Evolutionary conservation across 2,797 vertebrate species (phyloP), one percentile per base, ranked within the genome.

Genomic region (Tadarida brasiliensis): DNA sequence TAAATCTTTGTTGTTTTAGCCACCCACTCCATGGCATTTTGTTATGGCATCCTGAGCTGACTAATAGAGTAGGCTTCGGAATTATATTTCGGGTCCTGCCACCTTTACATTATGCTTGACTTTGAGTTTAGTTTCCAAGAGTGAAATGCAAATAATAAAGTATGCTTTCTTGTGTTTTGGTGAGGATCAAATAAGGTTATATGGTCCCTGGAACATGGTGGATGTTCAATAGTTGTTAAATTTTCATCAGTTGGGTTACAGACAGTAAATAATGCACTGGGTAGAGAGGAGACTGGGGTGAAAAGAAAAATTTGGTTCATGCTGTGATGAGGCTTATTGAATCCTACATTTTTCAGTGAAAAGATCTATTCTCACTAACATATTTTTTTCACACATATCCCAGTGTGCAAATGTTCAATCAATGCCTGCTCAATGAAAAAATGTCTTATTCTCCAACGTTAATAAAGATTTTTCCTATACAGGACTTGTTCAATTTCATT

Each of bases 101-200:
- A 20, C 47, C 67, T 20, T 47, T 71, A 81, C 15, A 57, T 70
- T 59, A 28, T 81, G 30, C 35, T 49, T 81, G 22, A 90, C 57
- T 81, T 81, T 80, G 24, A 80, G 26, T 26, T 77, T 68, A 78
- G n/a, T 86, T 78, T 92, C 11, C 47, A 70, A 87, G 39, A 87
- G 54, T 87, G 70, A 86, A 78, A 61, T 30, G n/a, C 17, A 78
- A 92, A 78, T 68, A 35, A 68, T n/a, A 59, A 70, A 30, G 22
- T 11, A 70, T 24, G 4, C 6, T 59, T 87, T 70, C 22, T 87
- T 57, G 54, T 86, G 24, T 49, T 77, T 59, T 82, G 24, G 4
- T 86, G n/a, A 39, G n/a, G 67, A 61, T 84, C 51, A 90, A 59
- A 77, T 84, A 83, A 84, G 56, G 61, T 61, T 49, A 39, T 68